Evolutionary conservation across 2,113 vertebrate species (phyloP).

Genomic region (Ranitomeya imitator): DNA sequence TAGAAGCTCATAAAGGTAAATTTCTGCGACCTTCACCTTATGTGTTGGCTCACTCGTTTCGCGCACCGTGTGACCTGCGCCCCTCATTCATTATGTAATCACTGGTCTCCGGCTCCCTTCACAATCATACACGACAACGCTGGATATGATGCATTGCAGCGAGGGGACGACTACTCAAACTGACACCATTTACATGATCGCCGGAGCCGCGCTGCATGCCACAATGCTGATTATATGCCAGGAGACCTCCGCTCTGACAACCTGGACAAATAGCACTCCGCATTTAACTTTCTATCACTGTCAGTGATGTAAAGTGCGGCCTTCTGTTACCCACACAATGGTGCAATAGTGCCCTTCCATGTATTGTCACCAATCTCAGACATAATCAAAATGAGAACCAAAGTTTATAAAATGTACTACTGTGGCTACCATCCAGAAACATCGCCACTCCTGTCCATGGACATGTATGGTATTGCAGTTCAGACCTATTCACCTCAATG

Average conservation of each 20-base stretch:
- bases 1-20: background rate
- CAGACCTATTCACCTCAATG: too few relatives aligned
- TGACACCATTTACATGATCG: slow-evolving; percentile 14
- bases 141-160: slow-evolving; percentile 14
- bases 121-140: background rate
- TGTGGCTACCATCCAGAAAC: background rate
- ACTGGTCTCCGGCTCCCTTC: background rate
- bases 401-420: background rate
- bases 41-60: background rate
- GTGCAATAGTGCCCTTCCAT: background rate
- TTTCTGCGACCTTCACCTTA: background rate
- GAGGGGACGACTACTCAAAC: slow-evolving; percentile 20
- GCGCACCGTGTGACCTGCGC: background rate
- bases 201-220: background rate
- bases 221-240: slow-evolving; percentile 4
- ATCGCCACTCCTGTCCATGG: background rate
- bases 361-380: background rate
- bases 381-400: background rate
- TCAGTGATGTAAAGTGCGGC: background rate
- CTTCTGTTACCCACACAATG: background rate
- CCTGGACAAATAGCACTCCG: background rate
- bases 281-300: background rate
- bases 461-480: too few relatives aligned
- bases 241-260: background rate
- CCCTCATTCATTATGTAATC: slow-evolving; percentile 32